Evolutionary conservation across 1,140 invertebrate genomes (phyloP), one percentile per base, ranked within the genome.

Genomic region (Anagrus nilaparvatae): DNA sequence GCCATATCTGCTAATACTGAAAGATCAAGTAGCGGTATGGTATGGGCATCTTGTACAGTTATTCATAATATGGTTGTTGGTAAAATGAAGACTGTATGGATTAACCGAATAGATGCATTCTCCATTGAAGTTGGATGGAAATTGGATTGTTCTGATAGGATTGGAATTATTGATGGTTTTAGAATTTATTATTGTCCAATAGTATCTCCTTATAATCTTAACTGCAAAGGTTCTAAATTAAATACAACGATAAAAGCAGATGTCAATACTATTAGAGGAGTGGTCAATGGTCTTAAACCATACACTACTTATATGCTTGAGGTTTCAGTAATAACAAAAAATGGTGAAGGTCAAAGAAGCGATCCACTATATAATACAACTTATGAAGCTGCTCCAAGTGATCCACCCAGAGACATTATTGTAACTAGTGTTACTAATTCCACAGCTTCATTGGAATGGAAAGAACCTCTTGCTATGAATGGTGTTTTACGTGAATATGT

Each of bases 251-350:
- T 78, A 24, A 66, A 64, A 24, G 64, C 58, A 0, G 60, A 66
- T 42, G 49, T 61, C 3, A 47, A 50, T 5, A 63, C 57, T 7
- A 65, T 60, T 21, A 58, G 59, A 31, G 69, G 61, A 4, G 50
- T 56, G 10, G 57, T 72, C 0, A 47, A 52, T 2, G 60, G 66
- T 23, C 60, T 93, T 23, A 72, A 74, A 41, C 86, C 88, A 4
- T 90, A 79, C 54, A 86, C 81, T 5, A 78, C 79, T 1, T 93
- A 93, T 56, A 78, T 73, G 54, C 66, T 92, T 6, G 73, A 72
- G 4, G 73, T 91, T 17, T 66, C 81, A 10, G 77, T 88, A 35
- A 72, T 79, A 38, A 89, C 84, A 2, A 77, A 73, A 35, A 75
- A 76, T 51, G 84, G 81, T 1, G 71, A 81, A 56, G 82, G 84